Conservation (phyloP, 2,113 vertebrate species). For the Verasper variegatus region DNA sequence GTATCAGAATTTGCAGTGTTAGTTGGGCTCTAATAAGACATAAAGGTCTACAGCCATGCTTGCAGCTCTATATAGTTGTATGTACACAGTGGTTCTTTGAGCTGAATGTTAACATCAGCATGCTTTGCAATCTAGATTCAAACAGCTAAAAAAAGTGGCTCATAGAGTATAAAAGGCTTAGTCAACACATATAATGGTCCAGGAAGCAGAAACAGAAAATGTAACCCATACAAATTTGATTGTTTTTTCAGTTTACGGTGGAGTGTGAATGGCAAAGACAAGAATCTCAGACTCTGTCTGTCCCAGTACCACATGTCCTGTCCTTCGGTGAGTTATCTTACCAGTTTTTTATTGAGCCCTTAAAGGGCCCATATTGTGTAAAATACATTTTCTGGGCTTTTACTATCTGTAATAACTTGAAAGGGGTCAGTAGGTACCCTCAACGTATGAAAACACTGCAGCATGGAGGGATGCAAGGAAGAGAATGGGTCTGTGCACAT, state of each 20-base stretch:
- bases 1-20: too few relatives aligned
- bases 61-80: too few relatives aligned
- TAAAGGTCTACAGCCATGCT: too few relatives aligned
- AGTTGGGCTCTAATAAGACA: too few relatives aligned
- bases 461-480: too few relatives aligned
- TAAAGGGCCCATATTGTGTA: too few relatives aligned
- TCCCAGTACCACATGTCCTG: conserved; percentile 89
- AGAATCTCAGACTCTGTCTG: conserved; percentile 82
- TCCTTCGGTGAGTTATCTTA: conserved; percentile 88
- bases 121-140: not conserved
- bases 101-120: not conserved
- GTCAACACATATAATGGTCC: not conserved
- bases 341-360: too few relatives aligned
- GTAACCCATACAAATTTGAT: not conserved
- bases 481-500: too few relatives aligned
- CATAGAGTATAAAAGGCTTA: not conserved
- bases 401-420: too few relatives aligned
- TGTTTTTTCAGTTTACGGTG: conserved; percentile 86
- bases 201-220: not conserved
- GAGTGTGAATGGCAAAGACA: conserved; percentile 94
- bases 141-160: not conserved
- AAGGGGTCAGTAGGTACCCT: too few relatives aligned
- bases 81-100: not conserved
- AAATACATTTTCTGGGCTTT: too few relatives aligned
- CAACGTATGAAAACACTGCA: too few relatives aligned